Evolutionary conservation across 2,888 invertebrate genomes (phyloP).

Genomic region (Autographa pulchrina): DNA sequence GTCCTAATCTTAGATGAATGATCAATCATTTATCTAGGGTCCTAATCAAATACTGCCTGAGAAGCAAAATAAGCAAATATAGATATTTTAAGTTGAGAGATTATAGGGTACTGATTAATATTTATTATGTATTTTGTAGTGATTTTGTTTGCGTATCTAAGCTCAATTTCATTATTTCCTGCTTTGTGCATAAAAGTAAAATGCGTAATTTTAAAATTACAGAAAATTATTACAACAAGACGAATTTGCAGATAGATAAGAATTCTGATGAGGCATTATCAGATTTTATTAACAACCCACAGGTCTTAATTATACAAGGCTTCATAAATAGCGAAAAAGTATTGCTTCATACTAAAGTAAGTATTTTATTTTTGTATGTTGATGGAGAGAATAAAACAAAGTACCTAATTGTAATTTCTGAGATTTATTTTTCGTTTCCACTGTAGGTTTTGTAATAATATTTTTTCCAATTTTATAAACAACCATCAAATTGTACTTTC

Average conservation of each 20-base stretch:
- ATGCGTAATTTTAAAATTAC: constrained; percentile 48
- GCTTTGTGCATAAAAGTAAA: not conserved
- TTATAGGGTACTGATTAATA: too few species aligned
- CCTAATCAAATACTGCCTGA: too few species aligned
- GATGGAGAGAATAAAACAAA: not conserved
- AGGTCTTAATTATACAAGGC: constrained; percentile 76
- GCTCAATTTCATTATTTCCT: too few species aligned
- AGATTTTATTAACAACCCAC: constrained; percentile 82
- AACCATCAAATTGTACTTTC: constrained; percentile 50
- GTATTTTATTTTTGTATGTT: constrained; percentile 7
- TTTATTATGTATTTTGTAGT: too few species aligned
- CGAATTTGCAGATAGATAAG: constrained; percentile 66
- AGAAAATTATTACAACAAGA: constrained; percentile 76
- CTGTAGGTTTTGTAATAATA: not conserved
- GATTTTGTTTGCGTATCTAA: too few species aligned
- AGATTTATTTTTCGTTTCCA: not conserved
- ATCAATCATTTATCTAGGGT: too few species aligned
- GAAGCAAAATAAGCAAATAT: too few species aligned
- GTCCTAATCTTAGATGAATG: too few species aligned
- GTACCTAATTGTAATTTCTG: not conserved
- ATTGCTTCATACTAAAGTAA: constrained; percentile 69
- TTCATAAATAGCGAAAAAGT: constrained; percentile 66
- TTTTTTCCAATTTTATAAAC: not conserved
- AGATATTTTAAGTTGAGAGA: too few species aligned
- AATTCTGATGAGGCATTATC: constrained; percentile 73